Percentiles rank a stretch among this genome's conserved stretches.
These are phyloP conservation scores for Homalodisca vitripennis DNA, from an alignment of 1,140 invertebrate species.

Conservation along the genomic window DNA sequence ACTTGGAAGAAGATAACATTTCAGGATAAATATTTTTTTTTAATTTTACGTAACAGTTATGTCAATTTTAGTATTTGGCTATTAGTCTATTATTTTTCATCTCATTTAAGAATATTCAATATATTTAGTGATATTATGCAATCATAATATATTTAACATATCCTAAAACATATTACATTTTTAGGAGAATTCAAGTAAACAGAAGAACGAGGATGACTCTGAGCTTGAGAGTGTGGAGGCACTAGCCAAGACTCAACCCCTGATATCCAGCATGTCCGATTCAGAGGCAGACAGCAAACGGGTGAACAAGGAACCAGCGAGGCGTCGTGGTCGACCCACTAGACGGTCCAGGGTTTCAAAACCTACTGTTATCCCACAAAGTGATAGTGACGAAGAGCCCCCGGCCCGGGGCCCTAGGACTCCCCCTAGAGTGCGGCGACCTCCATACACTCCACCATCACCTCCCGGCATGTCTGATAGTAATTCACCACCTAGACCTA, in stretches of 20 bases:
- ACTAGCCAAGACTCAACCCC: constrained; percentile 33
- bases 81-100: no score
- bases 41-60: no score
- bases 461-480: constrained; percentile 20
- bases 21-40: no score
- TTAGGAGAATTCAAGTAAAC: constrained; percentile 22
- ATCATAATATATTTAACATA: no score
- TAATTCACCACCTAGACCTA: constrained; percentile 13
- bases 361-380: background rate
- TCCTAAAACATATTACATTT: no score
- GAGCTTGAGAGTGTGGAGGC: constrained; percentile 33
- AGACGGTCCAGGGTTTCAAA: background rate
- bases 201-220: constrained; percentile 34
- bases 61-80: no score
- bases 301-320: background rate
- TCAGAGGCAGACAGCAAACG: constrained; percentile 37
- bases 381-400: constrained; percentile 30
- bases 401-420: constrained; percentile 19
- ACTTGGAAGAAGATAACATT: no score
- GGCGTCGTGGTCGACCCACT: constrained; percentile 9
- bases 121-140: no score
- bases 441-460: constrained; percentile 1
- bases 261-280: constrained; percentile 41
- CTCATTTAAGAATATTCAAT: no score
- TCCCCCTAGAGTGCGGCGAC: background rate